These are phyloP conservation scores for Athalia circularis DNA, from an alignment of 2,888 invertebrate genomes.

Conservation along the genomic window DNA sequence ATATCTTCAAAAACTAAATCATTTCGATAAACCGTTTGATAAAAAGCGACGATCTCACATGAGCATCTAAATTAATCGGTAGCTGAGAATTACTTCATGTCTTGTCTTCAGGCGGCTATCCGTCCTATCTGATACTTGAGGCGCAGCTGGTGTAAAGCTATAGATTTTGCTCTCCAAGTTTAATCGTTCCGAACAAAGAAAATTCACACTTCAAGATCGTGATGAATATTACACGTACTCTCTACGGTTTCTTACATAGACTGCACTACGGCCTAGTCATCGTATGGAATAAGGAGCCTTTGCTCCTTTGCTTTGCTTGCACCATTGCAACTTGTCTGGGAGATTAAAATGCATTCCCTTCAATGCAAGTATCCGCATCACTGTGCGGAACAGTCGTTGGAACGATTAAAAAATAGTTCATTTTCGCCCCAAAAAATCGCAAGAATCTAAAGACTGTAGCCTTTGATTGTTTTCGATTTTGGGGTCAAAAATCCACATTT, in stretches of 20 bases:
- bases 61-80: neutral
- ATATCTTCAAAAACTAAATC: too few relatives aligned
- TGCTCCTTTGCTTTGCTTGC: too few relatives aligned
- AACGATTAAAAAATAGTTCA: neutral
- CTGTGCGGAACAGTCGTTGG: neutral
- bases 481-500: too few relatives aligned
- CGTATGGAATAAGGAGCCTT: neutral
- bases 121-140: neutral
- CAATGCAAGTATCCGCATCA: neutral
- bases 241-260: constrained; percentile 2
- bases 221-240: neutral
- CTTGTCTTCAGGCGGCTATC: neutral
- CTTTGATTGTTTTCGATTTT: too few relatives aligned
- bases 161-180: constrained; percentile 8
- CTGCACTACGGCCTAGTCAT: neutral
- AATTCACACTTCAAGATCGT: neutral
- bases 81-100: constrained; percentile 1
- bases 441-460: too few relatives aligned
- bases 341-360: constrained; percentile 23
- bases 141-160: constrained; percentile 18
- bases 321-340: constrained; percentile 17
- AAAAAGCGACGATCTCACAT: neutral
- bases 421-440: too few relatives aligned
- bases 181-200: constrained; percentile 13
- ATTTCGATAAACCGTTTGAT: too few relatives aligned